A percentile compares a stretch with the other conserved stretches of the same genome.
Conservation (phyloP, 2,113 vertebrate genomes). For the Cavia porcellus region DNA sequence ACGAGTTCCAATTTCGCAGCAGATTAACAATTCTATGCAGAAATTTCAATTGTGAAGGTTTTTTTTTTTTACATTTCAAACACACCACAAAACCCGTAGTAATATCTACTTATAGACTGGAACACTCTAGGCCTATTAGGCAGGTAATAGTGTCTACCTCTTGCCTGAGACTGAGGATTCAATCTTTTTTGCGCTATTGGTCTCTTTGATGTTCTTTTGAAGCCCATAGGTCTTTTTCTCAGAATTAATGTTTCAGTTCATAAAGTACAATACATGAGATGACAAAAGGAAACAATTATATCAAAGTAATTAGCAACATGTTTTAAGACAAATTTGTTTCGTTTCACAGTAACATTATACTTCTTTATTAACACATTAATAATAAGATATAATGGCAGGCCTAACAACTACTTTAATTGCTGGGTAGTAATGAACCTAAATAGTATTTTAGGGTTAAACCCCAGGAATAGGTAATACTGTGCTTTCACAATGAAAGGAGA, state of each 20-base stretch:
- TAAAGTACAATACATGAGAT: not conserved
- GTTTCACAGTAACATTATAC: not conserved
- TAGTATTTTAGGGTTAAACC: not conserved
- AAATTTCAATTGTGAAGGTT: not conserved
- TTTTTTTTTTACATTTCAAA: not conserved
- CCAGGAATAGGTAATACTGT: not conserved
- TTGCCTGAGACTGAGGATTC: not conserved
- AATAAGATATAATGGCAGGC: not conserved
- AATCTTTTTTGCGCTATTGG: not conserved
- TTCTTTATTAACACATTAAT: slow-evolving; percentile 45
- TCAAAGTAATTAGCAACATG: slow-evolving; percentile 39
- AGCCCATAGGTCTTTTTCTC: not conserved
- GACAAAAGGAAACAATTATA: slow-evolving; percentile 8
- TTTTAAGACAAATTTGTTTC: slow-evolving; percentile 55
- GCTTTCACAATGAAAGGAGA: not conserved
- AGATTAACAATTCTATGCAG: not conserved
- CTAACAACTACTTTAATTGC: not conserved
- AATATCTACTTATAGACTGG: not conserved
- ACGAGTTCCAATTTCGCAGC: not conserved
- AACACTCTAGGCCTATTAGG: not conserved
- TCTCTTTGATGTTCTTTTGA: not conserved
- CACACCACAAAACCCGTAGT: not conserved
- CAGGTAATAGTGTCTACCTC: not conserved
- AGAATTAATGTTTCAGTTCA: slow-evolving; percentile 19
- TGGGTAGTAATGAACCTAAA: not conserved